Conservation (phyloP, 2,113 vertebrate genomes). For the Cinclus cinclus region DNA sequence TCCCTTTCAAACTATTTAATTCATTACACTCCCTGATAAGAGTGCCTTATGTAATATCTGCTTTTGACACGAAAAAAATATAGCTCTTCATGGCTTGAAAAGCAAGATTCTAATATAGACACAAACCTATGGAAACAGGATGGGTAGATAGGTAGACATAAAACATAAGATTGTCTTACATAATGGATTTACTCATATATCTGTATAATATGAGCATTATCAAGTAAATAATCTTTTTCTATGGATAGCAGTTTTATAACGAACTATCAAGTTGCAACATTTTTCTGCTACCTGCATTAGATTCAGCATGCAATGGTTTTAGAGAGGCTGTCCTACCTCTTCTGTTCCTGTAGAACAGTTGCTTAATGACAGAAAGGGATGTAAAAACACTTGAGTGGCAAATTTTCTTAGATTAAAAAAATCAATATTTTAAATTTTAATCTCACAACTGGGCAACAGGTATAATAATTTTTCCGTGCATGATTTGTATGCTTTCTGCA, state of each 20-base stretch:
- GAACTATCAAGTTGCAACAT: neutral
- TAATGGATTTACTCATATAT: neutral
- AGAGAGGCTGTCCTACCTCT: neutral
- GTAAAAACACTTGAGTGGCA: neutral
- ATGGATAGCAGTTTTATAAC: neutral
- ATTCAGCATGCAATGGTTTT: neutral
- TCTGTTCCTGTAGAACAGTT: neutral
- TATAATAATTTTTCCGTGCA: neutral
- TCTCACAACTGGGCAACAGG: neutral
- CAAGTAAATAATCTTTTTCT: neutral
- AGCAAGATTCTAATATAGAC: neutral
- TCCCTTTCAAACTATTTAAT: neutral
- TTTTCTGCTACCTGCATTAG: neutral
- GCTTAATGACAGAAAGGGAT: neutral
- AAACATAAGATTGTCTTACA: rapidly evolving
- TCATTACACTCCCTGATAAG: neutral
- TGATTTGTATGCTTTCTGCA: neutral
- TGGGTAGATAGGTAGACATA: neutral
- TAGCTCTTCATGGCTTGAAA: neutral
- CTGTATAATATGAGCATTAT: neutral
- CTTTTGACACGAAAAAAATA: slow-evolving; percentile 20
- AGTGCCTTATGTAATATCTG: neutral
- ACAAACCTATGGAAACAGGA: neutral
- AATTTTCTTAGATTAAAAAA: neutral
- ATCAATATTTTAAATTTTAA: neutral